phyloP scores from a whole-genome alignment of 2,888 invertebrate genomes.

The Helicoverpa assulta region DNA sequence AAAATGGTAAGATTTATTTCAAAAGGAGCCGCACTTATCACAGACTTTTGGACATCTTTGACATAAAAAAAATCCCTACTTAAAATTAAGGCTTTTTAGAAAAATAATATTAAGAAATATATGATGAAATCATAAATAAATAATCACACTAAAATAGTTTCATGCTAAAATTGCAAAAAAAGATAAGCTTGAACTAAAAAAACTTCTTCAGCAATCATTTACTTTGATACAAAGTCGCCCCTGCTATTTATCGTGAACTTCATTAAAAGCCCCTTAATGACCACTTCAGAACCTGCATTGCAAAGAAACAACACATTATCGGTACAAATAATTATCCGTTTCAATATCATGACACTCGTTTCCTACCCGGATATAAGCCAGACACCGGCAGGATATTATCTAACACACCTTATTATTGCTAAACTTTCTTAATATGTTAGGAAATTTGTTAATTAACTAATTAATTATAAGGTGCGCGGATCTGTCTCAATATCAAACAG shows the following conservation, averaged over 20 bases:
- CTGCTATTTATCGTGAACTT: slow-evolving; percentile 16
- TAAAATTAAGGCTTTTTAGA: too few relatives aligned
- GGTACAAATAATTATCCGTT: slow-evolving; percentile 40
- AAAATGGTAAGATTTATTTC: too few relatives aligned
- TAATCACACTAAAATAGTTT: too few relatives aligned
- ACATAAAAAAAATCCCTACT: too few relatives aligned
- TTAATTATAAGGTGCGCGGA: slow-evolving; percentile 8
- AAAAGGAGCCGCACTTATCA: too few relatives aligned
- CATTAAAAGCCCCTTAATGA: slow-evolving; percentile 10
- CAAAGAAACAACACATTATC: slow-evolving; percentile 29
- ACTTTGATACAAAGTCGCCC: neutral
- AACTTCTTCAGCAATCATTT: neutral
- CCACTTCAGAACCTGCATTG: slow-evolving; percentile 20
- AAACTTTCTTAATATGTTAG: slow-evolving; percentile 26
- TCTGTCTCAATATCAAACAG: neutral
- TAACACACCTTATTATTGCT: slow-evolving; percentile 30
- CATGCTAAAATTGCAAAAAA: too few relatives aligned
- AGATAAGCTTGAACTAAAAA: too few relatives aligned
- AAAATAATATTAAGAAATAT: too few relatives aligned
- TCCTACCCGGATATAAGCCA: slow-evolving; percentile 61
- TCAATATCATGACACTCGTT: slow-evolving; percentile 48
- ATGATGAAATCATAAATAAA: too few relatives aligned
- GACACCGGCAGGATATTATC: slow-evolving; percentile 61
- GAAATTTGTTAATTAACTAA: slow-evolving; percentile 18
- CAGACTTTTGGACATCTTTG: too few relatives aligned